phyloP scores from a whole-genome alignment of 1,140 invertebrate genomes.

The Hormaphis cornu region DNA sequence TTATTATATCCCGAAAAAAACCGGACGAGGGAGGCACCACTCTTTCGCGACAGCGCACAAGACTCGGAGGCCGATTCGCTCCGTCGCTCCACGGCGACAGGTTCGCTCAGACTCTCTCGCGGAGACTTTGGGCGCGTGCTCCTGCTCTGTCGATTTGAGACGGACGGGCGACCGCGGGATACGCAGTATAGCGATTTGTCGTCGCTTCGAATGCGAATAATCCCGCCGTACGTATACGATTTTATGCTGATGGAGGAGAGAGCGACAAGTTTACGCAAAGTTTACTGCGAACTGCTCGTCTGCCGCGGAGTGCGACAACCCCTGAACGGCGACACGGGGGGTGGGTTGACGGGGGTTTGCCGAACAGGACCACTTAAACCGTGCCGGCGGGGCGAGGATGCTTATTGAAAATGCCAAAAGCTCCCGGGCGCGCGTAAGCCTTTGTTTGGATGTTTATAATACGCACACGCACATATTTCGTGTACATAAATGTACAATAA shows the following conservation, averaged over 20 bases:
- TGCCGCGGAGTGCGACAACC: neutral
- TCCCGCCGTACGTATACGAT: slow-evolving; percentile 21
- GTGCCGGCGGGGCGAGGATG: neutral
- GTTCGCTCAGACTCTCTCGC: too few species aligned
- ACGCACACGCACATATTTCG: neutral
- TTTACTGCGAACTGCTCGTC: too few species aligned
- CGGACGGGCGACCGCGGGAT: neutral
- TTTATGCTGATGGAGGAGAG: too few species aligned
- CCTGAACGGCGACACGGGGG: neutral
- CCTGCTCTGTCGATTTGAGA: too few species aligned
- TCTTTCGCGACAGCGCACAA: too few species aligned
- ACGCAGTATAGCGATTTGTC: slow-evolving; percentile 18
- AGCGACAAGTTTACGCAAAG: slow-evolving; percentile 30
- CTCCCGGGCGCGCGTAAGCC: neutral
- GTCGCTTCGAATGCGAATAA: slow-evolving; percentile 29
- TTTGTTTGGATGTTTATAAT: too few species aligned
- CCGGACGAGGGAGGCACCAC: too few species aligned
- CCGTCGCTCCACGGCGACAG: too few species aligned
- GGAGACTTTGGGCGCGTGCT: too few species aligned
- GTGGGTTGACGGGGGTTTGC: too few species aligned
- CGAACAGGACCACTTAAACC: slow-evolving; percentile 8
- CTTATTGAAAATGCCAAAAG: slow-evolving; percentile 12
- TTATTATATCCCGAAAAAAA: too few species aligned
- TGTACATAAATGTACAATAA: neutral
- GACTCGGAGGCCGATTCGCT: too few species aligned